Evolutionary conservation across 2,797 vertebrate species (phyloP).

Genomic region (Petrocephalus sullivani): DNA sequence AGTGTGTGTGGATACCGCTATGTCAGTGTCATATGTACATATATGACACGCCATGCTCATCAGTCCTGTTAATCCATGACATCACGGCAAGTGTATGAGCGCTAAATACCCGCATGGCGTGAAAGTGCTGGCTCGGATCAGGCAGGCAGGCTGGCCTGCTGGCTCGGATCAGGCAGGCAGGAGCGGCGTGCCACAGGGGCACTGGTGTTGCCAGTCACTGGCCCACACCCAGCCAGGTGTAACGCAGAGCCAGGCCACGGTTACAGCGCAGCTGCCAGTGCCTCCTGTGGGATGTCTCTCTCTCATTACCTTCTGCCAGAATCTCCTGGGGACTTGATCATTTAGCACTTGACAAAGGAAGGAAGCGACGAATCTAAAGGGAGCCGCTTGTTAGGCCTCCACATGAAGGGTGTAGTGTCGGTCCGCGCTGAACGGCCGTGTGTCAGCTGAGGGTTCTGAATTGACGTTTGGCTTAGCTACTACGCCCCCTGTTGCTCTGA

Average conservation of each 20-base stretch:
- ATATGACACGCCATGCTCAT: not conserved
- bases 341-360: slow-evolving; percentile 39
- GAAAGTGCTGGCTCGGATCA: not conserved
- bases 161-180: not conserved
- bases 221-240: slow-evolving; percentile 45
- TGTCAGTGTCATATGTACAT: not conserved
- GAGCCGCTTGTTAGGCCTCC: not conserved
- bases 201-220: slow-evolving; percentile 50
- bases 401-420: not conserved
- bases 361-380: slow-evolving; percentile 3
- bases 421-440: not conserved
- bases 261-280: slow-evolving; percentile 49
- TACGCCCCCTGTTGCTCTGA: not conserved
- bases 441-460: not conserved
- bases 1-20: too few relatives aligned
- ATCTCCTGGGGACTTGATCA: slow-evolving; percentile 50
- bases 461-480: slow-evolving; percentile 27
- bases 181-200: not conserved
- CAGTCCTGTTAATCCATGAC: not conserved
- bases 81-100: not conserved
- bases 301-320: slow-evolving; percentile 47
- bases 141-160: not conserved
- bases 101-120: not conserved
- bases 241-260: slow-evolving; percentile 47
- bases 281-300: slow-evolving; percentile 47